A percentile compares a stretch with the other conserved stretches of the same genome.
Conservation (phyloP, 2,888 invertebrate species). For the Rhagium mordax region DNA sequence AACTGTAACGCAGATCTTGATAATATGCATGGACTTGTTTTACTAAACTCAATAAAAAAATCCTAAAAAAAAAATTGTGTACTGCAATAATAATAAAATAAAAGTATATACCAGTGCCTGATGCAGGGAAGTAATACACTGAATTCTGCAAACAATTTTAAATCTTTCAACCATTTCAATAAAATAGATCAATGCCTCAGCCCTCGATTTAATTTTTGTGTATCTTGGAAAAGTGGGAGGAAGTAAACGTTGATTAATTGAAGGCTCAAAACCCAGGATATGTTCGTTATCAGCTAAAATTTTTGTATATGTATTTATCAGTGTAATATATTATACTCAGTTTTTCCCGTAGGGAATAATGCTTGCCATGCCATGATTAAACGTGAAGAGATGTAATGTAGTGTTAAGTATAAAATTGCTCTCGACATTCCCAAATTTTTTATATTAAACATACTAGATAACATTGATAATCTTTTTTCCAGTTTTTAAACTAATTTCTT, state of each 20-base stretch:
- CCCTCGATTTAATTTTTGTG: conserved; percentile 88
- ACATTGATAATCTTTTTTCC: too few species aligned
- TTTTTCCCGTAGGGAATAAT: conserved; percentile 26
- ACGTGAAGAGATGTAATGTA: too few species aligned
- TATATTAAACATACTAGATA: too few species aligned
- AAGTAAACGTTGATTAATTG: conserved; percentile 94
- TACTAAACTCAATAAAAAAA: conserved; percentile 94
- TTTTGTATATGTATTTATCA: background rate
- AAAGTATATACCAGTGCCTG: conserved; percentile 80
- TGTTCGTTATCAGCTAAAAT: conserved; percentile 79
- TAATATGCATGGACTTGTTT: conserved; percentile 89
- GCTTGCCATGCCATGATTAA: too few species aligned
- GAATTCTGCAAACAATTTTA: conserved; percentile 86
- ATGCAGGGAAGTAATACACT: conserved; percentile 84
- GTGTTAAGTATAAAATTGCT: too few species aligned
- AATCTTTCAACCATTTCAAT: conserved; percentile 87
- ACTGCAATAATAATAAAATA: conserved; percentile 24
- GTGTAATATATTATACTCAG: conserved; percentile 16
- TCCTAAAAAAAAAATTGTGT: conserved; percentile 76
- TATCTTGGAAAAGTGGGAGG: conserved; percentile 99
- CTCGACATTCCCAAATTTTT: too few species aligned
- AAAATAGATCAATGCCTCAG: conserved; percentile 86
- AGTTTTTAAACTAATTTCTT: too few species aligned
- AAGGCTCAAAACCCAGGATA: conserved; percentile 96
- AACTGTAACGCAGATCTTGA: conserved; percentile 92